phyloP scores from a whole-genome alignment of 2,888 invertebrate species.

The Philereme transversata region DNA sequence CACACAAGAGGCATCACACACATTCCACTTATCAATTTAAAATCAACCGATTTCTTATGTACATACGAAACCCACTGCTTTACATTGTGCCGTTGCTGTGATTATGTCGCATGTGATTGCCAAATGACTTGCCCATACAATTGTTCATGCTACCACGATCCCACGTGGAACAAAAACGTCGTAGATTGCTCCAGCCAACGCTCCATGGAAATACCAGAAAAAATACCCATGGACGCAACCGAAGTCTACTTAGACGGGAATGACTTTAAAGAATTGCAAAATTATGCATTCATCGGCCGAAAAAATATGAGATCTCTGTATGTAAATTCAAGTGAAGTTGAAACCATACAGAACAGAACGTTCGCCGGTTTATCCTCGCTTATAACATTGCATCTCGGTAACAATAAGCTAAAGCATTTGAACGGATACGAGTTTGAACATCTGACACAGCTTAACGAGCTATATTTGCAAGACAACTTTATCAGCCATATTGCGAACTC shows the following conservation, averaged over 20 bases:
- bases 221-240: conserved; percentile 97
- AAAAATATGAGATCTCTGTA: conserved; percentile 94
- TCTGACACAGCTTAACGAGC: conserved; percentile 90
- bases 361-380: conserved; percentile 93
- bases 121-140: conserved; percentile 97
- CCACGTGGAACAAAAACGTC: conserved; percentile 95
- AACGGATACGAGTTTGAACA: conserved; percentile 94
- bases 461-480: conserved; percentile 93
- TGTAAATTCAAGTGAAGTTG: conserved; percentile 93
- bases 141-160: conserved; percentile 97
- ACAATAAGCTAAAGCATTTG: conserved; percentile 91
- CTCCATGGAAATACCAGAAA: conserved; percentile 90
- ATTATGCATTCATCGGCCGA: conserved; percentile 95
- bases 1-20: conserved; percentile 92
- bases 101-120: conserved; percentile 97
- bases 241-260: conserved; percentile 97
- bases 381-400: conserved; percentile 91
- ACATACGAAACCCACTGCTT: conserved; percentile 96
- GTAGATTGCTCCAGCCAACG: conserved; percentile 94
- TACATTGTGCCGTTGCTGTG: conserved; percentile 96
- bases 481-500: conserved; percentile 90
- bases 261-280: conserved; percentile 91
- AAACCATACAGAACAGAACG: conserved; percentile 93
- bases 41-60: conserved; percentile 94
- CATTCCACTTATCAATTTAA: conserved; percentile 89